Conservation (phyloP, 2,888 invertebrate species). For the Drosophila algonquin region DNA sequence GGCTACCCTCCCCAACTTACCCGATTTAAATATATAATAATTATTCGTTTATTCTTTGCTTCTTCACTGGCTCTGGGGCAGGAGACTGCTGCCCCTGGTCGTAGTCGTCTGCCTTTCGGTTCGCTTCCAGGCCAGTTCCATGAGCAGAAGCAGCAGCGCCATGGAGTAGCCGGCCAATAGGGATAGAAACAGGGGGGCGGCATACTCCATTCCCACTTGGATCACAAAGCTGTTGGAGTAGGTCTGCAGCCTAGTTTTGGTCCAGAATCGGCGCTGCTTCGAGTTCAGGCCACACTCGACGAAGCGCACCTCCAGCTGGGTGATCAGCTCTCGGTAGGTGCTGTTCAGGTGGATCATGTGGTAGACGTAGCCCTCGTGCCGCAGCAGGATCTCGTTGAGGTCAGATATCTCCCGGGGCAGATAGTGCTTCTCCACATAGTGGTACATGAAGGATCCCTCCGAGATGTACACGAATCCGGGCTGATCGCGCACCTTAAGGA, state of each 20-base stretch:
- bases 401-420: slow-evolving; percentile 82
- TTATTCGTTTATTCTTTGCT: background rate
- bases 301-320: slow-evolving; percentile 71
- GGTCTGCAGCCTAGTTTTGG: slow-evolving; percentile 69
- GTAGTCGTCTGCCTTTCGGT: slow-evolving; percentile 4
- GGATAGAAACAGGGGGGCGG: slow-evolving; percentile 75
- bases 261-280: slow-evolving; percentile 68
- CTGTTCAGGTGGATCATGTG: slow-evolving; percentile 70
- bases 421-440: slow-evolving; percentile 74
- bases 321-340: slow-evolving; percentile 78
- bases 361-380: slow-evolving; percentile 68
- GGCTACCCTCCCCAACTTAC: background rate
- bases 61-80: background rate
- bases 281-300: slow-evolving; percentile 72
- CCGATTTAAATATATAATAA: background rate
- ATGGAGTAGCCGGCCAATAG: slow-evolving; percentile 58
- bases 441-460: slow-evolving; percentile 74
- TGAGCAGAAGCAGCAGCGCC: slow-evolving; percentile 52
- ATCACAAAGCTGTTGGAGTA: slow-evolving; percentile 71
- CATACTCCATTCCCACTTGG: slow-evolving; percentile 80
- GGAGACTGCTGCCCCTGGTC: background rate
- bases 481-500: slow-evolving; percentile 67
- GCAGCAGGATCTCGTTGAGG: slow-evolving; percentile 80
- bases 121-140: slow-evolving; percentile 65
- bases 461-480: slow-evolving; percentile 81